phyloP scores from a whole-genome alignment of 2,888 invertebrate species.

The Nephrotoma flavescens region DNA sequence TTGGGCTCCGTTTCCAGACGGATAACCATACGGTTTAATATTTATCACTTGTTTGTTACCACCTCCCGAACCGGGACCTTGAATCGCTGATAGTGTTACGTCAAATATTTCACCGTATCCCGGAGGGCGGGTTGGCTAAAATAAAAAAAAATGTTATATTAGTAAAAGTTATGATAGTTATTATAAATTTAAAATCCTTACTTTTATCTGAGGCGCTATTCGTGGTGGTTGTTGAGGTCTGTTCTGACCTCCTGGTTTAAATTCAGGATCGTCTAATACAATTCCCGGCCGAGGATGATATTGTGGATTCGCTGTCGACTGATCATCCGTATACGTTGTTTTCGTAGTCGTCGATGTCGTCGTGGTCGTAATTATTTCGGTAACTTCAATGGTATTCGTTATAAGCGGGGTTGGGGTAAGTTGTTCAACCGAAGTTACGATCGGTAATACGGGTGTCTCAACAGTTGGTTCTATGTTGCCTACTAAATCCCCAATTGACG shows the following conservation, averaged over 20 bases:
- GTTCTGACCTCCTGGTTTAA: slow-evolving; percentile 46
- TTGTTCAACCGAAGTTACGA: not conserved
- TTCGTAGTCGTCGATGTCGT: slow-evolving; percentile 12
- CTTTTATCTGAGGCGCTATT: slow-evolving; percentile 14
- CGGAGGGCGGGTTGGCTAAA: slow-evolving; percentile 33
- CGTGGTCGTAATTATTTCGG: slow-evolving; percentile 7
- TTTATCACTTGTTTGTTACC: slow-evolving; percentile 31
- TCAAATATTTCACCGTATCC: slow-evolving; percentile 72
- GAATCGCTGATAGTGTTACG: slow-evolving; percentile 75
- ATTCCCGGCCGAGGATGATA: slow-evolving; percentile 69
- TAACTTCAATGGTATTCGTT: slow-evolving; percentile 8
- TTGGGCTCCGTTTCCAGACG: slow-evolving; percentile 25
- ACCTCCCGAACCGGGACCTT: slow-evolving; percentile 54
- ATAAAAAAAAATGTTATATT: slow-evolving; percentile 12
- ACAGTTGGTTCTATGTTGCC: slow-evolving; percentile 15
- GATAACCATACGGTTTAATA: slow-evolving; percentile 31
- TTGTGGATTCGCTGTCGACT: slow-evolving; percentile 9
- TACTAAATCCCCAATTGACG: slow-evolving; percentile 26
- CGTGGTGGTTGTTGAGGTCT: slow-evolving; percentile 22
- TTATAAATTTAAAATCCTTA: slow-evolving; percentile 27
- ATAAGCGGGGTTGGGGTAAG: slow-evolving; percentile 11
- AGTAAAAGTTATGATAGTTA: not conserved
- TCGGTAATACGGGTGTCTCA: slow-evolving; percentile 11
- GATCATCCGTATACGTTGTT: not conserved
- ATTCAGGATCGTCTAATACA: slow-evolving; percentile 70